Evolutionary conservation across 2,888 invertebrate species (phyloP).

Genomic region (Drosophila mimetica): DNA sequence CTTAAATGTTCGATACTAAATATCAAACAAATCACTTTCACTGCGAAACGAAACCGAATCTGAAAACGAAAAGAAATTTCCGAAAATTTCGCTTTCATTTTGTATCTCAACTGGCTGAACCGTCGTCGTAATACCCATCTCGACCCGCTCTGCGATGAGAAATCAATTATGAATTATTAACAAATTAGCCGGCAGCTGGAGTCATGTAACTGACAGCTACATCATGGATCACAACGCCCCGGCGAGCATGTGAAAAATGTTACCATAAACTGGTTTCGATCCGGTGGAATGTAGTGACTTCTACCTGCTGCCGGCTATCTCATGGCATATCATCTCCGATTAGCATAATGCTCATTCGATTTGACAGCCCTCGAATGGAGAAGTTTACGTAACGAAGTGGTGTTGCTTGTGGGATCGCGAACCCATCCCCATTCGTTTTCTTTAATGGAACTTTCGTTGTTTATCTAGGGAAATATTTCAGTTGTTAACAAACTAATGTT

Average conservation of each 20-base stretch:
- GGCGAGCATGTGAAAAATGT: slow-evolving; percentile 26
- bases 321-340: slow-evolving; percentile 56
- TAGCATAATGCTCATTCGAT: slow-evolving; percentile 69
- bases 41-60: slow-evolving; percentile 45
- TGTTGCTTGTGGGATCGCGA: slow-evolving; percentile 32
- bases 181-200: slow-evolving; percentile 64
- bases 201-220: slow-evolving; percentile 67
- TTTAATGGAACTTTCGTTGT: slow-evolving; percentile 61
- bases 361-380: slow-evolving; percentile 60
- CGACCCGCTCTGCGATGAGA: slow-evolving; percentile 62
- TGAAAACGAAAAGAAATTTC: slow-evolving; percentile 68
- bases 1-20: slow-evolving; percentile 56
- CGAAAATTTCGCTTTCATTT: slow-evolving; percentile 70
- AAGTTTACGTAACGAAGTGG: slow-evolving; percentile 54
- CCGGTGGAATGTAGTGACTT: slow-evolving; percentile 34
- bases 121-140: slow-evolving; percentile 41
- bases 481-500: slow-evolving; percentile 6
- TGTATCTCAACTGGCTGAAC: slow-evolving; percentile 33
- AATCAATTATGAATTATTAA: slow-evolving; percentile 81
- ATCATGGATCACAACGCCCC: slow-evolving; percentile 56
- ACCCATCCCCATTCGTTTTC: slow-evolving; percentile 24
- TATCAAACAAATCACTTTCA: slow-evolving; percentile 69
- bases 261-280: slow-evolving; percentile 47
- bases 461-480: slow-evolving; percentile 18
- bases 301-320: slow-evolving; percentile 45